phyloP scores from a whole-genome alignment of 92 coral and sea anemone species.

The Porites rus region DNA sequence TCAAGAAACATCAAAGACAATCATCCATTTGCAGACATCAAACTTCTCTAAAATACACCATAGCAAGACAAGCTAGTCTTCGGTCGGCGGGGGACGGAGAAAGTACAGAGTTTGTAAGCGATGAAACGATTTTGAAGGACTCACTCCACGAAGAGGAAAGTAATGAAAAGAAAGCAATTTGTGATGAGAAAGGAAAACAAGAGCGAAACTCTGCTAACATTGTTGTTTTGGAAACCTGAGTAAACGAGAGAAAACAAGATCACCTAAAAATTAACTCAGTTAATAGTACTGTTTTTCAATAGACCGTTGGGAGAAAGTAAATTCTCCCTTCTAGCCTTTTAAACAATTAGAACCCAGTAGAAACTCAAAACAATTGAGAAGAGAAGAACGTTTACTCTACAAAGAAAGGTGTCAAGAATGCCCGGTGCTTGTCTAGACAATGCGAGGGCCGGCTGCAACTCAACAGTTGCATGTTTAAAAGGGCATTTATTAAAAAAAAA shows the following conservation, averaged over 20 bases:
- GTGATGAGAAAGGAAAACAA: background rate
- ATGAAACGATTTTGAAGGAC: slow-evolving; percentile 14
- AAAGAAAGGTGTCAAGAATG: no score
- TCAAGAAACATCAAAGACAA: slow-evolving; percentile 61
- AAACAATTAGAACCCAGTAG: no score
- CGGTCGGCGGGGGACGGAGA: slow-evolving; percentile 77
- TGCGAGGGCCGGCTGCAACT: no score
- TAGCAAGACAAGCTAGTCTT: slow-evolving; percentile 12
- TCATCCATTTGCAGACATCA: background rate
- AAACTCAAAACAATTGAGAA: no score
- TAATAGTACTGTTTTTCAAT: no score
- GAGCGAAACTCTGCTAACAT: background rate
- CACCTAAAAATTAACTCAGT: background rate
- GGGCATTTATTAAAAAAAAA: no score
- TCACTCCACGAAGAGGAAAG: background rate
- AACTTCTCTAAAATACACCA: background rate
- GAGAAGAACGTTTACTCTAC: no score
- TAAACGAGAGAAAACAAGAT: background rate
- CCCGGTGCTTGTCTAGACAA: no score
- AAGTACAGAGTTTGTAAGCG: slow-evolving; percentile 35
- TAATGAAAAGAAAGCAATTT: slow-evolving; percentile 2
- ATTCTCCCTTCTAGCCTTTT: no score
- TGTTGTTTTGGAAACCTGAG: slow-evolving; percentile 2
- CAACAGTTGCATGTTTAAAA: no score
- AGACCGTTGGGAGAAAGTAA: no score